Evolutionary conservation across 2,888 invertebrate species (phyloP).

Genomic region (Oscheius sp.): DNA sequence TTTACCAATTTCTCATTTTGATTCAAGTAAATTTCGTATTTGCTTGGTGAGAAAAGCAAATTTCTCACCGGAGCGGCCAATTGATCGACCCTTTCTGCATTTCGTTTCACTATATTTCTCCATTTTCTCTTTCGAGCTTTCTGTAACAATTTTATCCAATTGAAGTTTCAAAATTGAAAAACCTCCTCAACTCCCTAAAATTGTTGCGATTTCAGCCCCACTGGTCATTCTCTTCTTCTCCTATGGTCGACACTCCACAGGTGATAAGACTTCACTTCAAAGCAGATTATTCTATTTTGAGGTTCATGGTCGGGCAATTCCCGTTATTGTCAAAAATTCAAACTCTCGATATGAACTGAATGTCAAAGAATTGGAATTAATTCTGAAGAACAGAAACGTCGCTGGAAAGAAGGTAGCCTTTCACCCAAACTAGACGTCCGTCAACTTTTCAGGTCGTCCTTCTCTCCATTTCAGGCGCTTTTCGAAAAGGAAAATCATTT

Average conservation of each 20-base stretch:
- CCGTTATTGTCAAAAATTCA: not conserved
- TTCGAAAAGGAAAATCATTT: conserved; percentile 28
- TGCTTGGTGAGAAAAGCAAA: too few species aligned
- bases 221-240: not conserved
- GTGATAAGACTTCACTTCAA: not conserved
- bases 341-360: not conserved
- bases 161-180: too few species aligned
- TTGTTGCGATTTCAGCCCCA: too few species aligned
- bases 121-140: too few species aligned
- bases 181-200: too few species aligned
- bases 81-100: too few species aligned
- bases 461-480: conserved; percentile 82
- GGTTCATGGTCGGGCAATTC: not conserved
- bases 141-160: too few species aligned
- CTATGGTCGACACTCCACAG: not conserved
- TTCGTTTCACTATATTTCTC: too few species aligned
- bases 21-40: too few species aligned
- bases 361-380: not conserved
- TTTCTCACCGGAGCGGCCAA: too few species aligned
- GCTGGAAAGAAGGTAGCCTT: not conserved
- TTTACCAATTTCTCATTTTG: too few species aligned
- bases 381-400: not conserved
- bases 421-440: too few species aligned
- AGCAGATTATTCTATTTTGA: not conserved
- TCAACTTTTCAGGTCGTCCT: conserved; percentile 81